Evolutionary conservation across 2,113 vertebrate species (phyloP).

Genomic region (Aix galericulata): DNA sequence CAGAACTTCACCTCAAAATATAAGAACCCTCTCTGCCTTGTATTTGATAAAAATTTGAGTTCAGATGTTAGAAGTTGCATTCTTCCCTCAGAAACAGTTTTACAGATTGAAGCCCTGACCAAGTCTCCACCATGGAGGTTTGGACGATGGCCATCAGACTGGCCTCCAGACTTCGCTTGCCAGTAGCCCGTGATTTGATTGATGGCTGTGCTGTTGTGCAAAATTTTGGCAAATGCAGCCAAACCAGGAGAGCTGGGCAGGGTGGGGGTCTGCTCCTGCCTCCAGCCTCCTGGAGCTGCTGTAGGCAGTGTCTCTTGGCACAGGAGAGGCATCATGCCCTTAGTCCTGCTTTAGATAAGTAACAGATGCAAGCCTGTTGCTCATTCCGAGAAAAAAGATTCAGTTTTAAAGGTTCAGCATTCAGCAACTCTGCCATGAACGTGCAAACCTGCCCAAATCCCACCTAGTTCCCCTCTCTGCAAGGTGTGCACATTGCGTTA

Average conservation of each 20-base stretch:
- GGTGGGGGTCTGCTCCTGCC: neutral
- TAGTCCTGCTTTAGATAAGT: neutral
- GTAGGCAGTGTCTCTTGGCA: neutral
- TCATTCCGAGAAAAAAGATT: neutral
- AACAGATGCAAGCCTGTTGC: neutral
- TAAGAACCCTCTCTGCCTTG: neutral
- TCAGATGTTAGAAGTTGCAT: neutral
- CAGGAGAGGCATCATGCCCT: rapidly evolving
- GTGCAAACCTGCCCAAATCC: neutral
- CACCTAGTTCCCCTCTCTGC: neutral
- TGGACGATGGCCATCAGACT: rapidly evolving
- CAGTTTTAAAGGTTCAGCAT: neutral
- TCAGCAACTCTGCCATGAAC: neutral
- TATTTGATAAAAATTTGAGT: neutral
- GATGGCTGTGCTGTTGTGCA: neutral
- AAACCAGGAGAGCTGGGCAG: neutral
- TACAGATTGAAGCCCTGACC: neutral
- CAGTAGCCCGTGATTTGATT: neutral
- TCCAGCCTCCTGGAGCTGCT: neutral
- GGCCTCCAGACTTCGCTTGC: neutral
- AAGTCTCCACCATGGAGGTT: rapidly evolving
- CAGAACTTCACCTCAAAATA: neutral
- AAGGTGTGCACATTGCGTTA: rapidly evolving
- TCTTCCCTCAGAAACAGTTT: neutral
- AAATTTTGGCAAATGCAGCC: neutral